Evolutionary conservation across 2,113 vertebrate genomes (phyloP).

Genomic region (Austrofundulus limnaeus): DNA sequence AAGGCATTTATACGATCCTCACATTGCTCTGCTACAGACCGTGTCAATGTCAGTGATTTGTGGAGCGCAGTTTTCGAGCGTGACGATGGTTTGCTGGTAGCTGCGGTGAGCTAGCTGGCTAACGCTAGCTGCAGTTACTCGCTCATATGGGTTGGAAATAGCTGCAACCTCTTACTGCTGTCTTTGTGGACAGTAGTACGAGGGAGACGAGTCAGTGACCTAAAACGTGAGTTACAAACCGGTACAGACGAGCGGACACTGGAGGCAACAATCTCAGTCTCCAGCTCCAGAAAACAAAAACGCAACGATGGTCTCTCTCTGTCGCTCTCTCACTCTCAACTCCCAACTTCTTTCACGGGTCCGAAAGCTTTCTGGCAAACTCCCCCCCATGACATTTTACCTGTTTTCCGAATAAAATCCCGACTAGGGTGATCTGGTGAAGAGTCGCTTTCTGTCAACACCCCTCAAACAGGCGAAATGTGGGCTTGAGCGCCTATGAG

Average conservation of each 20-base stretch:
- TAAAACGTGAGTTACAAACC: background rate
- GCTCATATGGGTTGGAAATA: slow-evolving; percentile 24
- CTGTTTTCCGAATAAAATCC: slow-evolving; percentile 83
- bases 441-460: slow-evolving; percentile 73
- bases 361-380: slow-evolving; percentile 72
- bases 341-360: slow-evolving; percentile 82
- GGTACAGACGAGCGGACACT: background rate
- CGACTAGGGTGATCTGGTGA: slow-evolving; percentile 84
- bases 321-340: slow-evolving; percentile 44
- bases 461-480: slow-evolving; percentile 67
- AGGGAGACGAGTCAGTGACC: slow-evolving; percentile 1
- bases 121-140: slow-evolving; percentile 45
- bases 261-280: slow-evolving; percentile 14
- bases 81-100: slow-evolving; percentile 8
- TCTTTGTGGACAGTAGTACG: slow-evolving; percentile 18
- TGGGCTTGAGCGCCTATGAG: slow-evolving; percentile 51
- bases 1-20: slow-evolving; percentile 5
- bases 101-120: slow-evolving; percentile 39
- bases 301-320: slow-evolving; percentile 50
- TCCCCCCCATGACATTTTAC: slow-evolving; percentile 77
- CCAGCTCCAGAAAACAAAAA: slow-evolving; percentile 37
- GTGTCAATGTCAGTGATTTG: slow-evolving; percentile 28
- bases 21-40: background rate
- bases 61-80: background rate
- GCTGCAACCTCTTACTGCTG: slow-evolving; percentile 14